Base-by-base conservation (phyloP, 2,113 vertebrate species). In the Aythya baeri region DNA sequence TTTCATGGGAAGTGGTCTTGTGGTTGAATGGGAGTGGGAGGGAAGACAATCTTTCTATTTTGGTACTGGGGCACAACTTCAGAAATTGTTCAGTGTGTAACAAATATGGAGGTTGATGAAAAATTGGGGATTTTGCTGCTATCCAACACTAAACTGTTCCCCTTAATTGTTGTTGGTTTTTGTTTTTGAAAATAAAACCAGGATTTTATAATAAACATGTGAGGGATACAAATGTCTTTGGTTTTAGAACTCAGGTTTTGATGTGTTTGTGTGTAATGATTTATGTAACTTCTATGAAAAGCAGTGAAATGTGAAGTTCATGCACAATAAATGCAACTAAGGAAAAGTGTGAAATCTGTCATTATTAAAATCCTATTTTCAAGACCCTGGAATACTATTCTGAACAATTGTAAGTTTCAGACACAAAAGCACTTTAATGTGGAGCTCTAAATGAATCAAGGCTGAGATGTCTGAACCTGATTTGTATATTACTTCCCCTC, bases 301-400 rank as follows among this genome's bases (percentile, higher is more conserved):
- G 8, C 32, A 38, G 83, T 80, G 70, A 89, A 85, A 89, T 92
- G 88, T 91, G 91, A 92, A 75, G 61, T 83, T 93, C 50, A 68
- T 55, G 92, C 83, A 97, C 62, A 97, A 91, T 97, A 96, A 97
- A 96, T 92, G 73, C 91, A 97, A 91, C 50, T 54, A 46, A 55
- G 46, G 44, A 84, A 65, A 46, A 58, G 15, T 7, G 14, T 79
- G 81, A 87, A 15, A 83, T 65, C 32, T 76, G 4, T 91, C 27
- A 26, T 34, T 49, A 16, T 15, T 29, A 6, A 17, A 14, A 14
- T 59, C 31, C 13, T 32, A 8, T 61, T 34, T 46, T 27, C 50
- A 36, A n/a, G 21, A 23, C 66, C 9, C 10, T 22, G 34, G 23
- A 8, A 20, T 36, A 21, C 15, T 59, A 17, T 15, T 52, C n/a